Evolutionary conservation across 2,888 invertebrate species (phyloP), one percentile per base, ranked within the genome.

Genomic region (Darwinula stevensoni): DNA sequence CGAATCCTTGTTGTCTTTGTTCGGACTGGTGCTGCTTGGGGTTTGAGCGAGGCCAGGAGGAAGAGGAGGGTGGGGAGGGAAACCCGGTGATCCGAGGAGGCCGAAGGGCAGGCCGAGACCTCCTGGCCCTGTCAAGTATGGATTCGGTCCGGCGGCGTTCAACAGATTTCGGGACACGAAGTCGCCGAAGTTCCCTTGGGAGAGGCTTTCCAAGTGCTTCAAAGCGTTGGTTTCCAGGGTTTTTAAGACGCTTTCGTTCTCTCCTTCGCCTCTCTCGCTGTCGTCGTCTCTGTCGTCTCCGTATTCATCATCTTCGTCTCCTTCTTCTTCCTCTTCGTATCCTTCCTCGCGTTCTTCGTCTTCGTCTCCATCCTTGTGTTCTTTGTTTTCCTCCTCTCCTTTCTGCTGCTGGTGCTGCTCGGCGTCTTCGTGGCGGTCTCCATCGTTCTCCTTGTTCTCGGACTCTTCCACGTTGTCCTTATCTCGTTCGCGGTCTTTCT

Each of bases 141-240:
- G 9, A 22, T n/a, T 6, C 6, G 9, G 22, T 9, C 9, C 6
- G 22, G n/a, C 22, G 22, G 6, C 22, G n/a, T 6, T n/a, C 6
- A 22, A 9, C 22, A 22, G 9, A 22, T 40, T 33, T 42, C 37
- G 34, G 34, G 38, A 29, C 37, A 44, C 36, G 39, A 45, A 42
- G 39, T 49, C 63, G 33, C 65, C 66, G 44, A 71, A 69, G 47
- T 67, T 65, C 33, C 71, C 72, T 49, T 70, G 68, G 30, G 74
- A 73, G 44, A 75, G 57, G 49, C 66, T 69, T 56, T 75, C 74
- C 43, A 75, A 56, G 45, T 70, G 65, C 44, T 71, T 61, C 39
- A 75, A 54, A 31, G 73, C 67, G 49, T 69, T 69, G 43, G 65
- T 6, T 9, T n/a, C 42, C 15, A 38, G 31, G 16, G 32, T 30